Evolutionary conservation across 2,113 vertebrate species (phyloP).

Genomic region (Pelmatolapia mariae): DNA sequence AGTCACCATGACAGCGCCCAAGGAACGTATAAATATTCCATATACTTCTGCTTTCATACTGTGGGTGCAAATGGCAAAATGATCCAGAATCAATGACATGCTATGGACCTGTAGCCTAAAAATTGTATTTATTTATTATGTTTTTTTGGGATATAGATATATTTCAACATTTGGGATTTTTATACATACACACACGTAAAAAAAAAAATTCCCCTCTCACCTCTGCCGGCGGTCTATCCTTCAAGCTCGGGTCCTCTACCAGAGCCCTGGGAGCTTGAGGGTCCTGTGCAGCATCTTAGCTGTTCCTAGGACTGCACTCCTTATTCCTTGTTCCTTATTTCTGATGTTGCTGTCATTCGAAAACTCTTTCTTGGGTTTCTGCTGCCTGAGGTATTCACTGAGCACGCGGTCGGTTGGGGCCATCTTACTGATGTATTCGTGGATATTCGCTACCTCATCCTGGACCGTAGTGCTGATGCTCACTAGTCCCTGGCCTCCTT

Average conservation of each 20-base stretch:
- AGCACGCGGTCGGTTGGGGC: too few species aligned
- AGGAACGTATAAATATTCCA: neutral
- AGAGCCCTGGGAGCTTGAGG: neutral
- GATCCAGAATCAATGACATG: neutral
- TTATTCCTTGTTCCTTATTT: neutral
- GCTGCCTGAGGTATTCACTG: neutral
- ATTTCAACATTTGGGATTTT: neutral
- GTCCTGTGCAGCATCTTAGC: rapidly evolving
- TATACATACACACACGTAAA: neutral
- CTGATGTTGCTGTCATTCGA: neutral
- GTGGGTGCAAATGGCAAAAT: neutral
- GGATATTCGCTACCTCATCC: neutral
- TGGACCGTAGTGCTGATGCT: neutral
- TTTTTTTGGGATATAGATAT: neutral
- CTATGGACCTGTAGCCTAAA: neutral
- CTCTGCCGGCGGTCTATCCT: neutral
- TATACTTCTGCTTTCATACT: neutral
- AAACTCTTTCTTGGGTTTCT: neutral
- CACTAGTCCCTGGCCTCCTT: neutral
- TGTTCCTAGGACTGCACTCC: rapidly evolving
- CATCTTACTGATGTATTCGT: too few species aligned
- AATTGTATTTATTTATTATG: neutral
- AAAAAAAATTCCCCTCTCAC: neutral
- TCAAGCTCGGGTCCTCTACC: neutral
- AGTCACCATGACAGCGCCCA: neutral